These are phyloP conservation scores for Oxystoma pomonae DNA, from an alignment of 2,888 invertebrate genomes.

Conservation along the genomic window DNA sequence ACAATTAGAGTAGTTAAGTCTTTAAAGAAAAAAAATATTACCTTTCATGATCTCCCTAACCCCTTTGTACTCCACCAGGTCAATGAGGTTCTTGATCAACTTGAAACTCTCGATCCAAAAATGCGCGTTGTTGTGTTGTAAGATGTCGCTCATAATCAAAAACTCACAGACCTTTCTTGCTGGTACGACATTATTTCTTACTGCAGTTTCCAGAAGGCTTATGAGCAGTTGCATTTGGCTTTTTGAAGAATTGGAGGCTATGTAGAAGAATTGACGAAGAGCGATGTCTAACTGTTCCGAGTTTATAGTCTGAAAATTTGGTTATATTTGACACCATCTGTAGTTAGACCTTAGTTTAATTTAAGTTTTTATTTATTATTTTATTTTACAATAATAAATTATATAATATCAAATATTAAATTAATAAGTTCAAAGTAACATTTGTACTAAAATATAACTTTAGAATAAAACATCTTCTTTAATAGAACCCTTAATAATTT, in stretches of 20 bases:
- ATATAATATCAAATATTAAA: too few species aligned
- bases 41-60: conserved; percentile 82
- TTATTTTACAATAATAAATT: too few species aligned
- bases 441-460: too few species aligned
- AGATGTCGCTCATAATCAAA: conserved; percentile 75
- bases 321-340: too few species aligned
- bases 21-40: background rate
- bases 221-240: conserved; percentile 73
- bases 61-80: conserved; percentile 93
- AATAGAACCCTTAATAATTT: too few species aligned
- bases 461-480: too few species aligned
- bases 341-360: too few species aligned
- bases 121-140: conserved; percentile 74
- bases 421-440: too few species aligned
- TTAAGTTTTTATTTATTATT: too few species aligned
- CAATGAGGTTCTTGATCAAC: conserved; percentile 79
- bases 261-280: conserved; percentile 68
- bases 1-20: too few species aligned
- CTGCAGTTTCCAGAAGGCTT: conserved; percentile 69
- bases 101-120: conserved; percentile 90
- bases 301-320: conserved; percentile 53
- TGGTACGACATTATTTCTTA: conserved; percentile 61
- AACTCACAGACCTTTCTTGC: conserved; percentile 85
- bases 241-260: conserved; percentile 68
- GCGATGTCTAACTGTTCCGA: conserved; percentile 73